Conservation (phyloP, 2,113 vertebrate species). For the Gracilinanus agilis region DNA sequence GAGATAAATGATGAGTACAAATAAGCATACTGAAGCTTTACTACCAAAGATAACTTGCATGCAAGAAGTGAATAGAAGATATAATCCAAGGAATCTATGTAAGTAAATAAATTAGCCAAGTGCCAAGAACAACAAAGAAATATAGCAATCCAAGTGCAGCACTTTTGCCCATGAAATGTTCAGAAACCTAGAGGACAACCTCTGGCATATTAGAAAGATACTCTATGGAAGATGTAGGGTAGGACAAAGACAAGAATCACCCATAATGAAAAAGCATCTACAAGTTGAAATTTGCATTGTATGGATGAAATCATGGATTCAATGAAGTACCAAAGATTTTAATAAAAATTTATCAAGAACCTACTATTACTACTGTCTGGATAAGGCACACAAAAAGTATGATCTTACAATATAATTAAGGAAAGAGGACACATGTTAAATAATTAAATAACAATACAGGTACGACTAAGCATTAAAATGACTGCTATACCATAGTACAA, state of each 20-base stretch:
- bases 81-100: background rate
- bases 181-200: background rate
- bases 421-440: background rate
- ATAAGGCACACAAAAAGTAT: background rate
- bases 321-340: background rate
- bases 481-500: background rate
- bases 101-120: background rate
- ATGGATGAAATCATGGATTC: background rate
- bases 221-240: background rate
- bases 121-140: background rate
- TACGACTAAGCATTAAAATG: background rate
- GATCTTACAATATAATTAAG: background rate
- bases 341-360: background rate
- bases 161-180: background rate
- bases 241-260: background rate
- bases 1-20: background rate
- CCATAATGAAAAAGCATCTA: background rate
- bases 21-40: background rate
- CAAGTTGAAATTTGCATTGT: background rate
- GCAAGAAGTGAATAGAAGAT: background rate
- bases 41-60: background rate
- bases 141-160: background rate
- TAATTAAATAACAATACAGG: background rate
- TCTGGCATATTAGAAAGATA: background rate
- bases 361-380: background rate